These are phyloP conservation scores for Aricia artaxerxes DNA, from an alignment of 2,888 invertebrate genomes.

Conservation along the genomic window DNA sequence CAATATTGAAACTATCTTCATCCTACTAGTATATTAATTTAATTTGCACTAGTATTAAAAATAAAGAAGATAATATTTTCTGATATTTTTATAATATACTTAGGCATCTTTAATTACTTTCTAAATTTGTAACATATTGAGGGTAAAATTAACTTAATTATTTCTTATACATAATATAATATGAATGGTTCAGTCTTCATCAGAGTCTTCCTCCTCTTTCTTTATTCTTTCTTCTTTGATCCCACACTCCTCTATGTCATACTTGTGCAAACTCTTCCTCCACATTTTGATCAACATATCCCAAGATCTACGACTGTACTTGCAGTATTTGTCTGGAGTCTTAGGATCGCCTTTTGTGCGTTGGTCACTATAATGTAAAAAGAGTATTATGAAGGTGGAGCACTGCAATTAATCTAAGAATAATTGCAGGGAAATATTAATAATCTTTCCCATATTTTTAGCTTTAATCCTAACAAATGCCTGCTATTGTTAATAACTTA, in stretches of 20 bases:
- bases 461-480: not conserved
- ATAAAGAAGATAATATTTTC: not conserved
- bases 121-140: not conserved
- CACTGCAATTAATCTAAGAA: not conserved
- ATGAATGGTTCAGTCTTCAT: conserved; percentile 40
- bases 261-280: conserved; percentile 91
- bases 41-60: not conserved
- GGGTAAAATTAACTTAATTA: conserved; percentile 6
- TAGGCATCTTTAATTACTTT: not conserved
- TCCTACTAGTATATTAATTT: too few species aligned
- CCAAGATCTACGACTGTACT: conserved; percentile 96
- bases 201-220: conserved; percentile 39
- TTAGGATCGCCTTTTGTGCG: conserved; percentile 88
- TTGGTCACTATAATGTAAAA: conserved; percentile 69
- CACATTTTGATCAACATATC: conserved; percentile 93
- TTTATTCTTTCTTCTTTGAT: conserved; percentile 29
- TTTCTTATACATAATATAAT: conserved; percentile 19
- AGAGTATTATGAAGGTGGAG: conserved; percentile 1
- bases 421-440: too few species aligned
- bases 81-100: not conserved
- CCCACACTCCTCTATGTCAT: conserved; percentile 77
- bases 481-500: not conserved
- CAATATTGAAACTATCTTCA: too few species aligned
- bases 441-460: not conserved
- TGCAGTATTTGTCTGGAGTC: conserved; percentile 93